A percentile compares a stretch with the other conserved stretches of the same genome.
phyloP scores from a whole-genome alignment of 2,113 vertebrate genomes.

The Chiloscyllium plagiosum region DNA sequence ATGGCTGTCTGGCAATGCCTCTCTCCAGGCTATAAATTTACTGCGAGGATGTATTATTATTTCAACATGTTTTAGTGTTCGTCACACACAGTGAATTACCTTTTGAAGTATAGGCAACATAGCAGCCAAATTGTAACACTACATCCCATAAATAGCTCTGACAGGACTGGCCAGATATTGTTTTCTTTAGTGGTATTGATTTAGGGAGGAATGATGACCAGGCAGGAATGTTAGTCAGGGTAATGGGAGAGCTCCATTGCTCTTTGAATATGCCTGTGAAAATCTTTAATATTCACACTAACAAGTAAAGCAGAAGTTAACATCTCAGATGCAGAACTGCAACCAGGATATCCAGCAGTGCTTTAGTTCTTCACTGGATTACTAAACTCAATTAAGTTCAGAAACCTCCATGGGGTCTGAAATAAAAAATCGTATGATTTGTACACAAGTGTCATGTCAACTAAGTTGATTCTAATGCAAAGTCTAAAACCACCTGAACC shows the following conservation, averaged over 20 bases:
- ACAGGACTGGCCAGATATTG: not conserved
- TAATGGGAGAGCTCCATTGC: not conserved
- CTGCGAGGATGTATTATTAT: not conserved
- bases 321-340: not conserved
- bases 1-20: not conserved
- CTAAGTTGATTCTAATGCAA: not conserved
- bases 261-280: not conserved
- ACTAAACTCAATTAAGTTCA: not conserved
- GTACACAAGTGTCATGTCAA: not conserved
- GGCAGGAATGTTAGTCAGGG: not conserved
- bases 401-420: not conserved
- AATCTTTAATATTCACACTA: not conserved
- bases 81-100: not conserved
- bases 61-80: slow-evolving; percentile 1
- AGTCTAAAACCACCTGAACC: not conserved
- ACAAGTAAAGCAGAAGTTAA: not conserved
- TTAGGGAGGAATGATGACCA: not conserved
- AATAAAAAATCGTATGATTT: not conserved
- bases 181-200: not conserved
- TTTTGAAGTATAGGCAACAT: not conserved
- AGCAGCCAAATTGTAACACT: not conserved
- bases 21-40: not conserved
- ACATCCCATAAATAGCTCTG: not conserved
- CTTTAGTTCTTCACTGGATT: not conserved
- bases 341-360: not conserved